A percentile compares a stretch with the other conserved stretches of the same genome.
Conservation (phyloP, 2,797 vertebrate species). For the Hoplostethus mediterraneus region DNA sequence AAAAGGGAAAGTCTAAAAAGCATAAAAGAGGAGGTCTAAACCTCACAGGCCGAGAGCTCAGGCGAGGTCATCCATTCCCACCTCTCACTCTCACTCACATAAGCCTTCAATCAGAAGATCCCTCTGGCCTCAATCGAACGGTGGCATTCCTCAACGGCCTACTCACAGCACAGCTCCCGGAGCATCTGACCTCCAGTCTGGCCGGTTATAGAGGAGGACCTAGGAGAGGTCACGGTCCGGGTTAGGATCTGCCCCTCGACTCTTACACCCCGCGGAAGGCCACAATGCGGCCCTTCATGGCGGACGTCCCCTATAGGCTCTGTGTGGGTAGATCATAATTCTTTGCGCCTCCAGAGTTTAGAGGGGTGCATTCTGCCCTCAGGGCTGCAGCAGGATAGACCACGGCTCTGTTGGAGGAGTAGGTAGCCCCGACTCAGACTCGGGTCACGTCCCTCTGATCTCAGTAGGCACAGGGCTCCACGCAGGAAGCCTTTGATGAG, state of each 20-base stretch:
- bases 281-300: slow-evolving; percentile 79
- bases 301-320: slow-evolving; percentile 50
- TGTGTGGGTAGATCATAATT: slow-evolving; percentile 53
- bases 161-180: slow-evolving; percentile 51
- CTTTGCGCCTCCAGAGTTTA: slow-evolving; percentile 56
- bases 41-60: slow-evolving; percentile 37
- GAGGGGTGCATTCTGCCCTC: slow-evolving; percentile 49
- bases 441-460: slow-evolving; percentile 72
- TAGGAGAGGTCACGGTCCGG: slow-evolving; percentile 67
- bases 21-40: slow-evolving; percentile 50
- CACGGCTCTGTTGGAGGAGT: slow-evolving; percentile 37
- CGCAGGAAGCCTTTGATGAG: slow-evolving; percentile 77
- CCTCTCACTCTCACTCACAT: slow-evolving; percentile 49
- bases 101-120: slow-evolving; percentile 66
- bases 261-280: slow-evolving; percentile 45
- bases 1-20: slow-evolving; percentile 44
- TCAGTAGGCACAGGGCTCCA: slow-evolving; percentile 51
- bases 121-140: slow-evolving; percentile 60
- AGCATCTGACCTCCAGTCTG: slow-evolving; percentile 63
- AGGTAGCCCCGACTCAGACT: slow-evolving; percentile 66
- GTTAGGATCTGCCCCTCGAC: slow-evolving; percentile 57
- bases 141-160: slow-evolving; percentile 66
- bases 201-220: slow-evolving; percentile 46
- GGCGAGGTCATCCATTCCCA: slow-evolving; percentile 50
- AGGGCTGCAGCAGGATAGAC: slow-evolving; percentile 45